Evolutionary conservation across 1,140 invertebrate genomes (phyloP).

Genomic region (Brachionus manjavacas): DNA sequence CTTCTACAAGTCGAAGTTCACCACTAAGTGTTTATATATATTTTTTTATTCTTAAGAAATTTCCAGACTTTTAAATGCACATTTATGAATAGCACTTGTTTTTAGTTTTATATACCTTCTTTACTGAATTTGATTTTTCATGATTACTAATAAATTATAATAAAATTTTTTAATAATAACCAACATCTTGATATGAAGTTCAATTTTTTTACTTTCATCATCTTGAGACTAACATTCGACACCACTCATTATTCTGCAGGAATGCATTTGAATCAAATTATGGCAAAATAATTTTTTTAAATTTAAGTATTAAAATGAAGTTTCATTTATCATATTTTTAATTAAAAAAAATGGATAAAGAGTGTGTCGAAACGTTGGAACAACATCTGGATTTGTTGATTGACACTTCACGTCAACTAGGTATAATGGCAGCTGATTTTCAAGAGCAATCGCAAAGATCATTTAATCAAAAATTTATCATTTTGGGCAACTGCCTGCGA

Average conservation of each 20-base stretch:
- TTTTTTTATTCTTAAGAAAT: no score
- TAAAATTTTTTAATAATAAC: no score
- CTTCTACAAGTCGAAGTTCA: no score
- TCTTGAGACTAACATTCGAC: no score
- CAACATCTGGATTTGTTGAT: slow-evolving; percentile 24
- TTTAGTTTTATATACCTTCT: no score
- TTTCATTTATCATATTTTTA: background rate
- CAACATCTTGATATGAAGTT: no score
- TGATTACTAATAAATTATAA: no score
- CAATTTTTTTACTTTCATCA: no score
- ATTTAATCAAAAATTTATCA: slow-evolving; percentile 35
- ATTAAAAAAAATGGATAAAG: slow-evolving; percentile 38
- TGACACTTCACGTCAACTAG: slow-evolving; percentile 35
- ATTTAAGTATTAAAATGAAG: background rate
- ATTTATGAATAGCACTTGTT: no score
- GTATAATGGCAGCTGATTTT: slow-evolving; percentile 35
- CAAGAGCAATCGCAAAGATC: slow-evolving; percentile 34
- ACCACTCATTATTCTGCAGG: background rate
- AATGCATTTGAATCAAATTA: background rate
- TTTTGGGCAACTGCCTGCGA: background rate
- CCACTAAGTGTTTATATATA: no score
- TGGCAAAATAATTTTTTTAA: background rate
- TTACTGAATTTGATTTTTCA: no score
- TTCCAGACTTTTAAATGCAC: no score
- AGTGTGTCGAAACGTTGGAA: slow-evolving; percentile 3